Percentiles rank a stretch among this genome's conserved stretches.
Evolutionary conservation across 2,113 vertebrate species (phyloP).

Genomic region (Rhizomys pruinosus): DNA sequence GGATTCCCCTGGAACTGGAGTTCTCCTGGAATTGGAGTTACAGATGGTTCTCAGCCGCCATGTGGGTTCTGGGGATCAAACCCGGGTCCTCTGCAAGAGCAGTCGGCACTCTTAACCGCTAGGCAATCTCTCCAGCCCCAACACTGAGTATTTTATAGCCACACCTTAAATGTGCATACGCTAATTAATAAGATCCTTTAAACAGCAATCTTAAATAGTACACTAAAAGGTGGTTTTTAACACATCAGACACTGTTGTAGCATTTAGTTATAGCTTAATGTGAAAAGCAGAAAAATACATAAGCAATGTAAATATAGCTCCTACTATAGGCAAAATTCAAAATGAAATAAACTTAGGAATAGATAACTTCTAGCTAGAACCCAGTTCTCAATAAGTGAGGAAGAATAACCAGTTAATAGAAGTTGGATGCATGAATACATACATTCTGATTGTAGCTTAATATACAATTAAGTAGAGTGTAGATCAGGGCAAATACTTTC

Average conservation of each 20-base stretch:
- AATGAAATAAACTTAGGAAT: slow-evolving; percentile 32
- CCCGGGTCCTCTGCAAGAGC: too few species aligned
- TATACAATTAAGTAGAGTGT: not conserved
- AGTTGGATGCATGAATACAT: not conserved
- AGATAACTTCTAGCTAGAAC: slow-evolving; percentile 5
- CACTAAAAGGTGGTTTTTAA: not conserved
- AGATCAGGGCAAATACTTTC: slow-evolving; percentile 11
- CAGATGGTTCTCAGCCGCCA: too few species aligned
- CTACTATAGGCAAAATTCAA: not conserved
- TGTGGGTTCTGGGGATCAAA: too few species aligned
- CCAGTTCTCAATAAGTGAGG: slow-evolving; percentile 28
- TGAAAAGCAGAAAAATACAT: slow-evolving; percentile 35
- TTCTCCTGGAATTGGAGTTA: too few species aligned
- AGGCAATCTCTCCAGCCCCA: too few species aligned
- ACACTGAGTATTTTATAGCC: slow-evolving; percentile 19
- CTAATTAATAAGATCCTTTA: not conserved
- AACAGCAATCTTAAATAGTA: not conserved
- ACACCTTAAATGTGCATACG: not conserved
- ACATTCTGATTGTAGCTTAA: not conserved
- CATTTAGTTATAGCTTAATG: not conserved
- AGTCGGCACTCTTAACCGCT: too few species aligned
- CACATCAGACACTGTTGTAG: not conserved
- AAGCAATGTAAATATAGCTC: slow-evolving; percentile 22
- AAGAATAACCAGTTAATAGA: not conserved
- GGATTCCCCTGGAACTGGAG: too few species aligned